Base-by-base conservation (phyloP, 2,888 invertebrate genomes). In the Drosophila kambysellisi region DNA sequence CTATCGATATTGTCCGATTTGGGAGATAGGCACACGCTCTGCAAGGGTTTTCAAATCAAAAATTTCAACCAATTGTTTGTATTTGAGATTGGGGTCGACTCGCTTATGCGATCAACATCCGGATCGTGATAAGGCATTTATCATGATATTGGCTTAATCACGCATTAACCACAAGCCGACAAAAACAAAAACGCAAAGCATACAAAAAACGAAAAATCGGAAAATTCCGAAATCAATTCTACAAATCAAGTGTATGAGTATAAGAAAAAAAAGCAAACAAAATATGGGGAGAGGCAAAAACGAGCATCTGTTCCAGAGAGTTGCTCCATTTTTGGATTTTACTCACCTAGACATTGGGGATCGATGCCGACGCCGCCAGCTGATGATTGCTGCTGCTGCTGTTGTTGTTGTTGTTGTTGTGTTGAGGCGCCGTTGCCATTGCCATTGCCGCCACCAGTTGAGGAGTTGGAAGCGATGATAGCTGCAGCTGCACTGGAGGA, bases 361-460 rank as follows among this genome's bases (percentile, higher is more conserved):
- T 92, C 92, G 81, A 88, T 77, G 72, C 74, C 74, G 80, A 76
- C 53, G 73, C 73, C 72, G 79, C 76, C 51, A 39, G 50, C 76
- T 66, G 63, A 60, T 73, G 79, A 61, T 51, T 83, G 90, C 58
- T 85, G 73, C n/a, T 73, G 65, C 25, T 52, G 65, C 20, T 74
- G 64, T 65, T 52, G 65, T 32, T 62, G 50, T 51, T 62, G 50
- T 51, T 68, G 65, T 41, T 78, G 74, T 63, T 83, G 78, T 43
- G 73, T 51, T 52, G 74, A 25, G 29, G 72, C 33, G 53, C 68
- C 72, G 37, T 7, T 73, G 41, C 41, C 57, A 95, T 7, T 73
- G 41, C 41, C 57, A 95, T 68, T 69, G 37, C 95, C 93, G 95
- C 96, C 92, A 94, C 96, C 93, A 9, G 57, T 39, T n/a, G 67